Evolutionary conservation across 2,888 invertebrate genomes (phyloP).

Genomic region (Orthonevra nobilis): DNA sequence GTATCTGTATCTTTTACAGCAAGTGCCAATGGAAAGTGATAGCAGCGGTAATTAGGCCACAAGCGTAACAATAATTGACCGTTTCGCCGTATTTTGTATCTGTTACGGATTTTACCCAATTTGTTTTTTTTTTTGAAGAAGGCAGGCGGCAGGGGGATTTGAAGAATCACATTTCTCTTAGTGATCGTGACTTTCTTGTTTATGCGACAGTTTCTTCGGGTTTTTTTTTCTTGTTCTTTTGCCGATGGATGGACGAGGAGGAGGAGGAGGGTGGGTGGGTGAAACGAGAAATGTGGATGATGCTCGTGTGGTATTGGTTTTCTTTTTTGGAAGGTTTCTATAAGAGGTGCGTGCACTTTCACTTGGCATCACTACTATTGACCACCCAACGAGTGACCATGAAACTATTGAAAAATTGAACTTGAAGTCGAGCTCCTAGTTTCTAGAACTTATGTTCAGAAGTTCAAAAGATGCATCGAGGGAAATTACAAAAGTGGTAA

Average conservation of each 20-base stretch:
- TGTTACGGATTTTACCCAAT: constrained; percentile 27
- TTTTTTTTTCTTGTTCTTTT: constrained; percentile 39
- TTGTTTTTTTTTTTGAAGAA: constrained; percentile 25
- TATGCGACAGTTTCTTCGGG: constrained; percentile 46
- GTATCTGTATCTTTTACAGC: constrained; percentile 38
- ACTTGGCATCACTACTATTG: constrained; percentile 22
- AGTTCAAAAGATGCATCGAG: too few relatives aligned
- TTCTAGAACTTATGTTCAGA: too few relatives aligned
- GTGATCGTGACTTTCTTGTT: constrained; percentile 62
- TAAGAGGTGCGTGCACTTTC: constrained; percentile 32
- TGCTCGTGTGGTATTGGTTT: background rate
- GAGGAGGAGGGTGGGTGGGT: constrained; percentile 5
- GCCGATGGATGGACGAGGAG: background rate
- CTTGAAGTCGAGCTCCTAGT: too few relatives aligned
- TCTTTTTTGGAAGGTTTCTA: constrained; percentile 7
- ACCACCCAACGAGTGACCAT: constrained; percentile 28
- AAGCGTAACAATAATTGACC: constrained; percentile 66
- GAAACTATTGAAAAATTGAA: too few relatives aligned
- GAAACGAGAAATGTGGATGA: too few relatives aligned
- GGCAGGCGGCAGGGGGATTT: background rate
- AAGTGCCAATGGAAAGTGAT: constrained; percentile 65
- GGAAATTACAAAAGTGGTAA: too few relatives aligned
- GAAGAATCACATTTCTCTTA: constrained; percentile 43
- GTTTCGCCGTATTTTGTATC: constrained; percentile 40
- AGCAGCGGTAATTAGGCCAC: constrained; percentile 59